Evolutionary conservation across 2,113 vertebrate genomes (phyloP).

Genomic region (Ahaetulla prasina): DNA sequence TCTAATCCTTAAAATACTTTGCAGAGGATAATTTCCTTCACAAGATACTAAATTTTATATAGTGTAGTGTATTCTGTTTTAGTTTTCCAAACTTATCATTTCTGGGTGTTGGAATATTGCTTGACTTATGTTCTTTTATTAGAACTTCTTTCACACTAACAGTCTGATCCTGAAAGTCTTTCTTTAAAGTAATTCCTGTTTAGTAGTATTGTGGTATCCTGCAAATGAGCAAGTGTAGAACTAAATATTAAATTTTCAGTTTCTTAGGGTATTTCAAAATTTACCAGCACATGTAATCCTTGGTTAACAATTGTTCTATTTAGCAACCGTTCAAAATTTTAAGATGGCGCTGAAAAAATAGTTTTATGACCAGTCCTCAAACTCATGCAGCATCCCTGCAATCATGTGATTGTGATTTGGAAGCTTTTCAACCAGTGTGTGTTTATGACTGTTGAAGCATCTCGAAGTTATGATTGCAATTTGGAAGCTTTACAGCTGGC

Average conservation of each 20-base stretch:
- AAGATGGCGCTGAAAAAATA: not conserved
- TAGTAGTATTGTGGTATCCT: not conserved
- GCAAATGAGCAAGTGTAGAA: not conserved
- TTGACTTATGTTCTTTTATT: constrained; percentile 23
- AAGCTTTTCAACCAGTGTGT: not conserved
- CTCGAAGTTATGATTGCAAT: not conserved
- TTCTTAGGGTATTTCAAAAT: not conserved
- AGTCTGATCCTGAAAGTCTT: not conserved
- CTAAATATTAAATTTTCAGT: not conserved
- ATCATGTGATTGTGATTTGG: not conserved
- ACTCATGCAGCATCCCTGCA: not conserved
- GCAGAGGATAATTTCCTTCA: constrained; percentile 18
- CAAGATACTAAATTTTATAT: not conserved
- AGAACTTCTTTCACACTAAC: not conserved
- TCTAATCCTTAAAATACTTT: constrained; percentile 19
- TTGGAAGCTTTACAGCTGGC: not conserved
- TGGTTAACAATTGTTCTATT: not conserved
- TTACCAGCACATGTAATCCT: not conserved
- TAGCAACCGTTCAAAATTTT: not conserved
- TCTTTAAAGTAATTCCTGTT: not conserved
- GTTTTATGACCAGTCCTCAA: not conserved
- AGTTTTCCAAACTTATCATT: constrained; percentile 21
- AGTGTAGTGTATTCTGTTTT: constrained; percentile 24
- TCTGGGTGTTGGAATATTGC: constrained; percentile 19
- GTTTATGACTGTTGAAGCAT: not conserved